phyloP scores from a whole-genome alignment of 2,888 invertebrate species.

The Orchesellides sinensis region DNA sequence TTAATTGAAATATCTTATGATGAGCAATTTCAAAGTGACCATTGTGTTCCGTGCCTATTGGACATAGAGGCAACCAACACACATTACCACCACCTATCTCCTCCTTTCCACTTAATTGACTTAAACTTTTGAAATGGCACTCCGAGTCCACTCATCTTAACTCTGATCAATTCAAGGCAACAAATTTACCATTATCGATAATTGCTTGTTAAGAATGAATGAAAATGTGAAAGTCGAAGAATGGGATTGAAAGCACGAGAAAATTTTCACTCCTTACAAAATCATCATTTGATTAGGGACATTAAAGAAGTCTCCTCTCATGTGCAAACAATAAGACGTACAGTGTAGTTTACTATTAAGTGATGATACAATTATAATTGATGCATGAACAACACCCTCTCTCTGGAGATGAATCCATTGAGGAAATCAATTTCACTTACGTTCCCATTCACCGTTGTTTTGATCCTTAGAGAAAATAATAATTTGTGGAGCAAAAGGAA shows the following conservation, averaged over 20 bases:
- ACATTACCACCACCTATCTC: conserved; percentile 43
- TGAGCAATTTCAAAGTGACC: no score
- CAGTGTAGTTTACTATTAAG: no score
- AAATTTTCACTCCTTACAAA: conserved; percentile 38
- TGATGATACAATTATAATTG: conserved; percentile 29
- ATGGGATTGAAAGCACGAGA: neutral
- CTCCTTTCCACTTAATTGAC: conserved; percentile 52
- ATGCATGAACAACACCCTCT: conserved; percentile 44
- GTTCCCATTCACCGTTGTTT: neutral
- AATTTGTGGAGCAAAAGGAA: neutral
- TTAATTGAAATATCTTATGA: no score
- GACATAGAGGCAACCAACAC: no score
- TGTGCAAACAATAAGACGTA: conserved; percentile 29
- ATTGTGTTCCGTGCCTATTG: no score
- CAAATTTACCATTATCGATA: conserved; percentile 4
- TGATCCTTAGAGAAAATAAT: neutral
- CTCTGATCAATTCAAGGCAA: neutral
- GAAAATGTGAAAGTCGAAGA: neutral
- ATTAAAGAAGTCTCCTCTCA: conserved; percentile 12
- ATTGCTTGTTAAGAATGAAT: neutral
- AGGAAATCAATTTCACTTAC: neutral
- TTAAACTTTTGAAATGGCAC: conserved; percentile 11
- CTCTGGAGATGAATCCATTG: conserved; percentile 17
- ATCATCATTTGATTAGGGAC: conserved; percentile 33
- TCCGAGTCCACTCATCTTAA: neutral